A percentile compares a stretch with the other conserved stretches of the same genome.
Conservation (phyloP, 2,113 vertebrate genomes). For the Entelurus aequoreus region DNA sequence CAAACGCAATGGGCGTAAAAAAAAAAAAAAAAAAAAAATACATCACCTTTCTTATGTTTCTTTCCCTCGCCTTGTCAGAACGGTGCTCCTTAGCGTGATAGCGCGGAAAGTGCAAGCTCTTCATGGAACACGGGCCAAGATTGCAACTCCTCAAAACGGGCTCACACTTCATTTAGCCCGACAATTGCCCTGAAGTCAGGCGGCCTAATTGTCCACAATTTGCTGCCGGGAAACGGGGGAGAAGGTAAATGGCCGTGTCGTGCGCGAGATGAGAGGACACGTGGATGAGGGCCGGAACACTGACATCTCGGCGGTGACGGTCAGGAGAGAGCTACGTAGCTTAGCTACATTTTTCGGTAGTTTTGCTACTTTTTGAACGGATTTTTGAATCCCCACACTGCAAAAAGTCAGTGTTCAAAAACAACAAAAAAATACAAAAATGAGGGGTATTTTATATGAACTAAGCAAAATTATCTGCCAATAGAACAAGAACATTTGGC, state of each 20-base stretch:
- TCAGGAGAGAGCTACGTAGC: too few relatives aligned
- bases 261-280: neutral
- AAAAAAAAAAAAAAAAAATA: neutral
- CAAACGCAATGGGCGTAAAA: neutral
- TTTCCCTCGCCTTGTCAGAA: neutral
- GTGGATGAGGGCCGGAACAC: neutral
- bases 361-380: too few relatives aligned
- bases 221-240: neutral
- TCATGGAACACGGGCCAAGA: constrained; percentile 19
- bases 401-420: too few relatives aligned
- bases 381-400: too few relatives aligned
- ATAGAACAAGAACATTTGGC: too few relatives aligned
- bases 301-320: neutral
- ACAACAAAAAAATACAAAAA: too few relatives aligned
- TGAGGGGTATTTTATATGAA: too few relatives aligned
- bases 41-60: neutral
- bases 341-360: too few relatives aligned
- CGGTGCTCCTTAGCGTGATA: constrained; percentile 1
- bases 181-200: constrained; percentile 14
- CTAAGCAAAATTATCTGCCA: too few relatives aligned
- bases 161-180: constrained; percentile 3
- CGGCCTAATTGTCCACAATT: constrained; percentile 12
- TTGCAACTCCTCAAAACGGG: constrained; percentile 17
- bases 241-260: neutral
- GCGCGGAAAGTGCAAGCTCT: constrained; percentile 11